Base-by-base conservation (phyloP, 2,797 vertebrate species). In the Brachyalestes nurse region DNA sequence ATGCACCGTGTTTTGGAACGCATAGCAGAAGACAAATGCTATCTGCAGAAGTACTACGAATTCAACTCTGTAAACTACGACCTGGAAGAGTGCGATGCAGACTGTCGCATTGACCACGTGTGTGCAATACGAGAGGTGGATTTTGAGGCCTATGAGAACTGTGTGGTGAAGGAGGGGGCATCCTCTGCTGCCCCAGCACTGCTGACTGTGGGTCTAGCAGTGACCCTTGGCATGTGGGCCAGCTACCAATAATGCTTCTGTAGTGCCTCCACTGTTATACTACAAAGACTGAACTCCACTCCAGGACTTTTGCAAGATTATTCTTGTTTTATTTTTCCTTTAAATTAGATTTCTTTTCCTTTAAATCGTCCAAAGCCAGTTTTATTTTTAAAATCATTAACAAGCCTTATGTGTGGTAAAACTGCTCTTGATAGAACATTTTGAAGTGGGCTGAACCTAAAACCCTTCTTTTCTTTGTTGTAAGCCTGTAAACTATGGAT, bases 51-150 rank as follows among this genome's bases (percentile, higher is more conserved):
- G 55, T 99, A 98, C 88, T 95, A 97, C 0, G 86, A 91, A 25
- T 96, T 95, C 51, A 99, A 99, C 91, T 99, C 97, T 0, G 97
- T 98, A 85, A 94, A 83, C 66, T 98, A 98, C 0, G 97, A 98
- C 90, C 86, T 88, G 19, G 78, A 66, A 0, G 58, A 17, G 0
- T 99, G 98, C n/a, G 16, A 88, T 42, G 53, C 42, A 0, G 47
- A 79, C 57, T 99, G 98, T 83, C 94, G 94, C 0, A 1, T 85
- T 0, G 95, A 98, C 55, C 97, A 99, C 0, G 82, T 99, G 25
- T 99, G 98, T 66, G 95, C 97, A 51, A 93, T 96, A 77, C 92
- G 92, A 71, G 96, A 97, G 77, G 92, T 97, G 0, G 95, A 95
- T 84, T 95, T 96, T 58, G 23, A 76, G 0, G 88, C 81, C 0